A percentile compares a stretch with the other conserved stretches of the same genome.
Conservation (phyloP, 1,140 invertebrate genomes). For the Drosophila ogumai region DNA sequence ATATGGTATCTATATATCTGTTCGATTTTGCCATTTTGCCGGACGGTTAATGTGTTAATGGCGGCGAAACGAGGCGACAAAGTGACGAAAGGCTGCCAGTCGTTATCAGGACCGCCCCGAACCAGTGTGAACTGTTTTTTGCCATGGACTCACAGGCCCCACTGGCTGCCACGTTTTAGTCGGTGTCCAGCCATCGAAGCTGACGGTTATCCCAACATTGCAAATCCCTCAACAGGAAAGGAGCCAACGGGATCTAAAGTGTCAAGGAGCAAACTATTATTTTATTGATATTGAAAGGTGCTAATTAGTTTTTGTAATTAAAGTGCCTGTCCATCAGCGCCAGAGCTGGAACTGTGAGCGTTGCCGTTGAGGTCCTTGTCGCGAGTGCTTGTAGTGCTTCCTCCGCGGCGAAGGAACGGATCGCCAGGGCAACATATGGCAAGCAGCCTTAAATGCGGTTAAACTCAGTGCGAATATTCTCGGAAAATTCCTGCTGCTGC, state of each 20-base stretch:
- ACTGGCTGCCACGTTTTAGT: slow-evolving; percentile 58
- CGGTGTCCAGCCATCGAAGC: slow-evolving; percentile 65
- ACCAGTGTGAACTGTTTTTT: slow-evolving; percentile 18
- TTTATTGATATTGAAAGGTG: slow-evolving; percentile 32
- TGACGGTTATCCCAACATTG: slow-evolving; percentile 53
- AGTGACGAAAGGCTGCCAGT: slow-evolving; percentile 72
- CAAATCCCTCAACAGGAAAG: slow-evolving; percentile 26
- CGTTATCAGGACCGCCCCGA: slow-evolving; percentile 62
- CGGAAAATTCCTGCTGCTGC: slow-evolving; percentile 47
- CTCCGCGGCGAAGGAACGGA: slow-evolving; percentile 27
- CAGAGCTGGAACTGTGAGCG: background rate
- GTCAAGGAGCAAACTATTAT: slow-evolving; percentile 6
- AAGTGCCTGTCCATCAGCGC: slow-evolving; percentile 38
- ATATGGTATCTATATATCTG: slow-evolving; percentile 34
- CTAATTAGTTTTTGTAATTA: slow-evolving; percentile 69
- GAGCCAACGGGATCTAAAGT: background rate
- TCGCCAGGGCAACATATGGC: slow-evolving; percentile 52
- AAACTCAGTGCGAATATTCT: slow-evolving; percentile 37
- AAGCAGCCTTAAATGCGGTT: slow-evolving; percentile 58
- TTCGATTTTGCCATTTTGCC: slow-evolving; percentile 23
- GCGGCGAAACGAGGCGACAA: slow-evolving; percentile 32
- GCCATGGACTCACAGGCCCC: slow-evolving; percentile 18
- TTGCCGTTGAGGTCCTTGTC: background rate
- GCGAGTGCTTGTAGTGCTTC: slow-evolving; percentile 49
- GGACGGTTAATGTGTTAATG: slow-evolving; percentile 35